Conservation (phyloP, 2,797 vertebrate species). For the Psittacula echo region DNA sequence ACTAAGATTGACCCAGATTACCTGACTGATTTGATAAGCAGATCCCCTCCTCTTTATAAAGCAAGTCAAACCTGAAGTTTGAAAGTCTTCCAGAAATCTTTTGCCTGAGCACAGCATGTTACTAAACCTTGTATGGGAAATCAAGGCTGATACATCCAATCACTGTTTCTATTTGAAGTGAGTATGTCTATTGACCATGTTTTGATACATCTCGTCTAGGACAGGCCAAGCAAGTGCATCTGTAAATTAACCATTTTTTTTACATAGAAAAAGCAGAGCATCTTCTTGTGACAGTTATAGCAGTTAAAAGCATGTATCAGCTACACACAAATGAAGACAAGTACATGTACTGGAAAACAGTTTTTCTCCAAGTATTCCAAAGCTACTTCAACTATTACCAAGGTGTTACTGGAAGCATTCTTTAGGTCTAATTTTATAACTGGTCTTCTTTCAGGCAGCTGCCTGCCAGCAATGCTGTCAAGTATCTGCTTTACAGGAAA, state of each 20-base stretch:
- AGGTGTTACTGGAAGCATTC: background rate
- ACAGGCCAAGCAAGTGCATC: background rate
- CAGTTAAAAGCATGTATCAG: background rate
- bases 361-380: background rate
- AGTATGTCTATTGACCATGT: background rate
- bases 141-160: background rate
- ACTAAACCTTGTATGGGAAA: background rate
- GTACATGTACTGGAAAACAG: accelerated
- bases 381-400: background rate
- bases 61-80: background rate
- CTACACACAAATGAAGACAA: background rate
- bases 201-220: background rate
- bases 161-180: background rate
- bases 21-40: background rate
- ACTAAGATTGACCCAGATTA: background rate
- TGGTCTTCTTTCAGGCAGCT: background rate
- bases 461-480: background rate
- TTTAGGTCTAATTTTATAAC: background rate
- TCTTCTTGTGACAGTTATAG: background rate
- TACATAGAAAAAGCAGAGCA: background rate
- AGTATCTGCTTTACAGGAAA: background rate
- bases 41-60: background rate
- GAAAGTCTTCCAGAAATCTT: background rate
- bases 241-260: background rate
- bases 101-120: background rate